Conservation (phyloP, 2,797 vertebrate species). For the Scolopax rusticola region DNA sequence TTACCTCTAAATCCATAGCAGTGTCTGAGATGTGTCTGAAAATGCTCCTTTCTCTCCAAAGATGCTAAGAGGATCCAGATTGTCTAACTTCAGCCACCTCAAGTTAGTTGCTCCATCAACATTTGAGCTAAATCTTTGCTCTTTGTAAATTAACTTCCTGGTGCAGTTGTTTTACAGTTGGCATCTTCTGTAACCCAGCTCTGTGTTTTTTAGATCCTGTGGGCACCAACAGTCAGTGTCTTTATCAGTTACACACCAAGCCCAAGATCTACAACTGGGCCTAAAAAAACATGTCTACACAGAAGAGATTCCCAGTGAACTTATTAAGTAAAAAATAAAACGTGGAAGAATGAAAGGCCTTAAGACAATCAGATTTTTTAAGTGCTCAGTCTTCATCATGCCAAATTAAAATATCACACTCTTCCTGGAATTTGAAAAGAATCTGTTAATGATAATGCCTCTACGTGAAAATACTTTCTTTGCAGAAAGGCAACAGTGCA, state of each 20-base stretch:
- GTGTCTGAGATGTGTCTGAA: neutral
- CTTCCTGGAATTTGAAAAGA: conserved; percentile 44
- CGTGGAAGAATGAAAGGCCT: neutral
- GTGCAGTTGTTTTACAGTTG: neutral
- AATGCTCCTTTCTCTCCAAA: neutral
- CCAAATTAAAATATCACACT: conserved; percentile 19
- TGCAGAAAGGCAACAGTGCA: neutral
- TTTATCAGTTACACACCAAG: neutral
- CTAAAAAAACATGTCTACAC: neutral
- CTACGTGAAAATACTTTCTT: conserved; percentile 7
- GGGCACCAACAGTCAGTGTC: neutral
- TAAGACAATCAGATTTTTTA: neutral
- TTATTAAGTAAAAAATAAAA: neutral
- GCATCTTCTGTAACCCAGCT: neutral
- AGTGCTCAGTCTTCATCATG: neutral
- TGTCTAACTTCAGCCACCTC: neutral
- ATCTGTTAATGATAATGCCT: conserved; percentile 40
- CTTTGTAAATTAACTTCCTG: neutral
- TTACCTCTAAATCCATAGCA: neutral
- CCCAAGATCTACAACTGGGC: neutral
- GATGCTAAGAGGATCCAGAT: neutral
- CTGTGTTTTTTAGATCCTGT: neutral
- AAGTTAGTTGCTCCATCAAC: neutral
- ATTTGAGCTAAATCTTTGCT: neutral
- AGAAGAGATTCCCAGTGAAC: neutral